These are phyloP conservation scores for Halcyon senegalensis DNA, from an alignment of 2,113 vertebrate genomes.

Conservation along the genomic window DNA sequence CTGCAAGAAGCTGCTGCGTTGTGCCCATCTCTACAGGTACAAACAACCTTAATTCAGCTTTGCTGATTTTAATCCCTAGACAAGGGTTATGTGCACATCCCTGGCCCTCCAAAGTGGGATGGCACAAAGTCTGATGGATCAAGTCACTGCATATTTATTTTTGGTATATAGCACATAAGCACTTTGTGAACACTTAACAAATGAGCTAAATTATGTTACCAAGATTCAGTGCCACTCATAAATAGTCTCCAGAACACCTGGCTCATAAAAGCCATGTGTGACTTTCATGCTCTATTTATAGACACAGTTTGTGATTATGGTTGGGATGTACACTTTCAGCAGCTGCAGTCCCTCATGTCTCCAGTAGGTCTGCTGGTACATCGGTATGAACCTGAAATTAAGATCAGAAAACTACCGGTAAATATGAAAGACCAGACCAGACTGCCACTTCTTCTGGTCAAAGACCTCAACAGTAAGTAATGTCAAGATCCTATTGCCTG, in stretches of 20 bases:
- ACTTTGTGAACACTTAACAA: not conserved
- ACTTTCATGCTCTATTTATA: not conserved
- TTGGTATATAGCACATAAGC: not conserved
- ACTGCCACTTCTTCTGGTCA: accelerated
- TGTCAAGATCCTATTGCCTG: not conserved
- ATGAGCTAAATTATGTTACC: not conserved
- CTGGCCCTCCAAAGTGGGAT: accelerated
- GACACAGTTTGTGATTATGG: not conserved
- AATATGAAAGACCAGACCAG: not conserved
- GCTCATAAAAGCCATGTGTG: not conserved
- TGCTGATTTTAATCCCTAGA: not conserved
- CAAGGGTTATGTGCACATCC: not conserved
- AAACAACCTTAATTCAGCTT: not conserved
- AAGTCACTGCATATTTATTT: not conserved
- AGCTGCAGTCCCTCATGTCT: not conserved
- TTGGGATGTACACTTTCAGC: not conserved
- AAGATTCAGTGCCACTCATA: not conserved
- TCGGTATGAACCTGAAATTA: accelerated
- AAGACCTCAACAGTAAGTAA: not conserved
- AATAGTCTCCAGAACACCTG: not conserved
- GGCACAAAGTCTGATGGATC: accelerated
- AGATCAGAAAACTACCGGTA: not conserved
- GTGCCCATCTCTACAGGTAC: not conserved
- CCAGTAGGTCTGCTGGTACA: not conserved
- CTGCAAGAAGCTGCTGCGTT: accelerated